Evolutionary conservation across 92 coral and sea anemone species (phyloP), one percentile per base, ranked within the genome.

Genomic region (Bergia puertoricense): DNA sequence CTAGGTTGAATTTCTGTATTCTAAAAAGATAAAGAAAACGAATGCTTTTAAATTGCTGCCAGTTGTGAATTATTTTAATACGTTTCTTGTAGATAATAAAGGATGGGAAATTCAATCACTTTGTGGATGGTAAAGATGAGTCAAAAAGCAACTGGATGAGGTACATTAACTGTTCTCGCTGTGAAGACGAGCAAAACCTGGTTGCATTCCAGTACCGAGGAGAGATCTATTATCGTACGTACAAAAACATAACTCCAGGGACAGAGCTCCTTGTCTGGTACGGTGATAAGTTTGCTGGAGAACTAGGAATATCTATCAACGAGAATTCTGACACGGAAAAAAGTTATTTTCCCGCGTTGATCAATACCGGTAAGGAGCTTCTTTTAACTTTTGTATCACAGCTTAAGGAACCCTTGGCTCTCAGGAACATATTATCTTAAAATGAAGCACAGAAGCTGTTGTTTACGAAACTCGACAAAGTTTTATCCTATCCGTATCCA

Each of bases 201-300:
- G 92, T 91, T 6, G 67, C 76, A 45, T 73, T 90, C 69, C 98
- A 96, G 89, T 92, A 86, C 74, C 91, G 93, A 42, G 98, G 98
- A 3, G 90, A 93, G 50, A 93, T 96, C 20, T 96, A 88, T 89
- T 96, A 94, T 79, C 92, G 98, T 16, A 91, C 89, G 23, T 96
- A 94, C 89, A 96, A 94, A 80, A 74, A 85, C 14, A 80, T 94
- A 4, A 67, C 45, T 15, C 90, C 90, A 62, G 95, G 93, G 6
- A 88, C 91, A 66, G 98, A 96, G 81, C 89, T 96, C 2, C 84
- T 96, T 48, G 98, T 96, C 7, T 96, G 98, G 98, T 96, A 96
- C 81, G 98, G 98, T 36, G 98, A 94, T 69, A 91, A 91, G 76
- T 96, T 93, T 85, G 98, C 98, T 56, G 85, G 78, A 83, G 95